These are phyloP conservation scores for Monodelphis domestica DNA, from an alignment of 2,797 vertebrate species.

Conservation along the genomic window DNA sequence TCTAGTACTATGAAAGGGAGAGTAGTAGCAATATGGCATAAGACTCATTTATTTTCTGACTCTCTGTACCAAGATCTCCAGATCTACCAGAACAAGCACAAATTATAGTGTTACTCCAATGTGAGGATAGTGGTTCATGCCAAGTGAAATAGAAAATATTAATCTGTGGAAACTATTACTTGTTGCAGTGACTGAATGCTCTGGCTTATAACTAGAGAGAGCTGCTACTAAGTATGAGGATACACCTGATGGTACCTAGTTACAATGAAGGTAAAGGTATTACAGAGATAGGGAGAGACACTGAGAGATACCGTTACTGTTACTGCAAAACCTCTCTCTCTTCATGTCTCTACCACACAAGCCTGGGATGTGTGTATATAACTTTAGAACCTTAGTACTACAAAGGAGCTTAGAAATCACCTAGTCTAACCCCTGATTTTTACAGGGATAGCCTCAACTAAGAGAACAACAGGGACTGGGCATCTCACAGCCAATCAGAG, in stretches of 20 bases:
- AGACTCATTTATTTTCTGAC: neutral
- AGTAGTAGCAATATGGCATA: neutral
- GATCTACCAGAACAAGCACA: neutral
- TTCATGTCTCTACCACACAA: too few relatives aligned
- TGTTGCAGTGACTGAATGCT: too few relatives aligned
- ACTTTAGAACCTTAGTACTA: neutral
- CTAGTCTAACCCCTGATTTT: neutral
- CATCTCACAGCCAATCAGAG: neutral
- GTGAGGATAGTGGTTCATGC: neutral
- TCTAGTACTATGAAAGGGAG: neutral
- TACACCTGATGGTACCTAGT: too few relatives aligned
- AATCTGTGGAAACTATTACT: too few relatives aligned
- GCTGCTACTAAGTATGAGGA: too few relatives aligned
- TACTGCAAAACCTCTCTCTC: too few relatives aligned
- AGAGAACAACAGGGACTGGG: neutral
- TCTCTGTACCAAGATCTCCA: neutral
- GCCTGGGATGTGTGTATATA: neutral
- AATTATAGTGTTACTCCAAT: neutral
- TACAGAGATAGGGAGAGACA: too few relatives aligned
- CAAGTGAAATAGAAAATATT: too few relatives aligned
- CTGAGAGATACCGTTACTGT: too few relatives aligned
- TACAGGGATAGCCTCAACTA: neutral
- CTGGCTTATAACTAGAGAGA: too few relatives aligned
- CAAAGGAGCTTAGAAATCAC: neutral
- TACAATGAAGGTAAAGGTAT: too few relatives aligned